Evolutionary conservation across 2,888 invertebrate genomes (phyloP), one percentile per base, ranked within the genome.

Genomic region (Sthenelais limicola): DNA sequence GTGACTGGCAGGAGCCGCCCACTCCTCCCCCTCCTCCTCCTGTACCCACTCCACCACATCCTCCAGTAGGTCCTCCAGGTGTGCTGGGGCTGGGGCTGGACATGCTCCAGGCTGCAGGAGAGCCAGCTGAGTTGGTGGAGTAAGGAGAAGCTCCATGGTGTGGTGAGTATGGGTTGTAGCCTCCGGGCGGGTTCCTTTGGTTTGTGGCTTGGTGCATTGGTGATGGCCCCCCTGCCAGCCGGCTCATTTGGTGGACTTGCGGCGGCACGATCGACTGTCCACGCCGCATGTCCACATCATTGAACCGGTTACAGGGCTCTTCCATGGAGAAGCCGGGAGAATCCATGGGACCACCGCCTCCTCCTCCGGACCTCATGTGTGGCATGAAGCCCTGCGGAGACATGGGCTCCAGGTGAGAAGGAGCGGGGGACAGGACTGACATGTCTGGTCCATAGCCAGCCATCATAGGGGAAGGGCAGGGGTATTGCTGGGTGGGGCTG

Each of bases 211-310:
- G 43, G 18, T 18, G 43, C 18, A 18, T 43, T 43, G 12, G 43
- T 9, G 43, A 43, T 9, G 43, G 43, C 12, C 9, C 43, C 38
- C 62, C 62, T 62, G 62, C 62, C 62, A 43, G 26, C 62, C 62
- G 62, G 38, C 24, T 62, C 62, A 62, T 35, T 24, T 62, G 62
- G 35, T 62, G 62, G 24, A 38, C 24, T 43, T 62, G 62, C 62
- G 62, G 12, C 33, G 58, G 58, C 21, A 33, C 21, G 26, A 7
- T 5, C 4, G 54, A 28, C n/a, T 56, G 32, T 32, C 30, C 24
- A 3, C 15, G n/a, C 62, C 67, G 24, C 67, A 67, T 67, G 67
- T 67, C 67, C 28, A 67, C 67, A 67, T 67, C 67, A n/a, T 67
- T 67, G 48, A 48, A 67, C 47, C 30, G 67, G 67, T 67, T 67